These are phyloP conservation scores for Sialia sialis DNA, from an alignment of 2,113 vertebrate species.

Conservation along the genomic window DNA sequence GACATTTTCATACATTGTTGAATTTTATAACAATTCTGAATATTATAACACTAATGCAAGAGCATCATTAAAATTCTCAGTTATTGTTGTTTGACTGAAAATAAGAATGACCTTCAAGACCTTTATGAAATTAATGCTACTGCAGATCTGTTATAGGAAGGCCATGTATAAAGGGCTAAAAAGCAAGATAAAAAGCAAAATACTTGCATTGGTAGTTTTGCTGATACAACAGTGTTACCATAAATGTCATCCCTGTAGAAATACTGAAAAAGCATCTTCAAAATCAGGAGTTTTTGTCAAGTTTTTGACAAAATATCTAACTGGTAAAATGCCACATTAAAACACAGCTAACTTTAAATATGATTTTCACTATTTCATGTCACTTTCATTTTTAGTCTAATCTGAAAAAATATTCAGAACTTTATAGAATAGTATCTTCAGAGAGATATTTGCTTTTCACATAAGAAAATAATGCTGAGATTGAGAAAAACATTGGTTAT, in stretches of 20 bases:
- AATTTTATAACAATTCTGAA: conserved; percentile 56
- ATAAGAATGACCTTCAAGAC: conserved; percentile 47
- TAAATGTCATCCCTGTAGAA: conserved; percentile 18
- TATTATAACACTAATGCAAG: conserved; percentile 32
- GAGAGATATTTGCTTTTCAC: neutral
- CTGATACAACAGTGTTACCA: conserved; percentile 26
- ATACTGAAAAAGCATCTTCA: conserved; percentile 30
- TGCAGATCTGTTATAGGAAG: neutral
- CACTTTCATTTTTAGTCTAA: conserved; percentile 69
- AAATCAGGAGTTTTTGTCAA: conserved; percentile 29
- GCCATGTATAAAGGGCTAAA: conserved; percentile 50
- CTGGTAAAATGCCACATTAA: conserved; percentile 66
- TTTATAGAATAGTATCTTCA: conserved; percentile 34
- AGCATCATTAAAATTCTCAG: conserved; percentile 1
- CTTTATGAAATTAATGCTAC: conserved; percentile 33
- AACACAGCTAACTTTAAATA: conserved; percentile 45
- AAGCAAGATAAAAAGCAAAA: conserved; percentile 49
- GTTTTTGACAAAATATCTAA: conserved; percentile 36
- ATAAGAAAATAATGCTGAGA: conserved; percentile 37
- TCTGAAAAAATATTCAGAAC: conserved; percentile 54
- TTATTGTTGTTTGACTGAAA: conserved; percentile 46
- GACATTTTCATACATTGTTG: conserved; percentile 51
- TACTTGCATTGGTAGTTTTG: conserved; percentile 16
- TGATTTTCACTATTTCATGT: conserved; percentile 56
- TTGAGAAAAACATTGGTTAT: conserved; percentile 14